These are phyloP conservation scores for Sebastiscus tertius DNA, from an alignment of 2,797 vertebrate species.

Conservation along the genomic window DNA sequence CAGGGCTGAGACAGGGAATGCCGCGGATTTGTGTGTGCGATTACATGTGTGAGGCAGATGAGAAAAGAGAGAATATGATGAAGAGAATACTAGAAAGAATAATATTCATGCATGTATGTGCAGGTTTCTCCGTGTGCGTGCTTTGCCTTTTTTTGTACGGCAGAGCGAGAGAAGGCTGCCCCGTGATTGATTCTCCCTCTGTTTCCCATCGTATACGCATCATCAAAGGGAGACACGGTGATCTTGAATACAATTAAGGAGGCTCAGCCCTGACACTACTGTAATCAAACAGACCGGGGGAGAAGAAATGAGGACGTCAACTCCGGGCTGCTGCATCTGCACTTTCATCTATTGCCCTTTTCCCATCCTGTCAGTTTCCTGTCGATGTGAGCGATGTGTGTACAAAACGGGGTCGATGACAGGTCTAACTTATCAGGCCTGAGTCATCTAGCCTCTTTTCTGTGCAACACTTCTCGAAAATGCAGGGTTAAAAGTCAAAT, in stretches of 20 bases:
- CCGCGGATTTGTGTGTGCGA: slow-evolving; percentile 6
- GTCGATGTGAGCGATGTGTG: slow-evolving; percentile 52
- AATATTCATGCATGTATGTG: neutral
- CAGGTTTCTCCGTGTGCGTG: neutral
- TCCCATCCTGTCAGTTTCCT: slow-evolving; percentile 54
- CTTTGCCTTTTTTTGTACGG: slow-evolving; percentile 13
- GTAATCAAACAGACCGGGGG: slow-evolving; percentile 69
- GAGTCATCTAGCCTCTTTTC: slow-evolving; percentile 22
- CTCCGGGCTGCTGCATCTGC: slow-evolving; percentile 67
- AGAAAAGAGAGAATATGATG: slow-evolving; percentile 3
- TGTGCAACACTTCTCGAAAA: neutral
- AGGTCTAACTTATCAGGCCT: slow-evolving; percentile 40
- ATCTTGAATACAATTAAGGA: slow-evolving; percentile 75
- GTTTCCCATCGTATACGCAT: slow-evolving; percentile 51
- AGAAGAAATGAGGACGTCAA: slow-evolving; percentile 70
- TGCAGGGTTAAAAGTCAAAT: slow-evolving; percentile 19
- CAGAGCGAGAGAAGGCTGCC: slow-evolving; percentile 6
- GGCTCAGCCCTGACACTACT: slow-evolving; percentile 60
- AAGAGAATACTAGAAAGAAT: slow-evolving; percentile 11
- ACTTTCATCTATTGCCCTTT: slow-evolving; percentile 73
- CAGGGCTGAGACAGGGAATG: neutral
- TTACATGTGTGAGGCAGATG: slow-evolving; percentile 21
- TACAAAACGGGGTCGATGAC: slow-evolving; percentile 42
- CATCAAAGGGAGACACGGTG: slow-evolving; percentile 69
- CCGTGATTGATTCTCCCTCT: slow-evolving; percentile 64